Percentiles rank a stretch among this genome's conserved stretches.
These are phyloP conservation scores for Dendrolimus kikuchii DNA, from an alignment of 1,140 invertebrate species.

Conservation along the genomic window DNA sequence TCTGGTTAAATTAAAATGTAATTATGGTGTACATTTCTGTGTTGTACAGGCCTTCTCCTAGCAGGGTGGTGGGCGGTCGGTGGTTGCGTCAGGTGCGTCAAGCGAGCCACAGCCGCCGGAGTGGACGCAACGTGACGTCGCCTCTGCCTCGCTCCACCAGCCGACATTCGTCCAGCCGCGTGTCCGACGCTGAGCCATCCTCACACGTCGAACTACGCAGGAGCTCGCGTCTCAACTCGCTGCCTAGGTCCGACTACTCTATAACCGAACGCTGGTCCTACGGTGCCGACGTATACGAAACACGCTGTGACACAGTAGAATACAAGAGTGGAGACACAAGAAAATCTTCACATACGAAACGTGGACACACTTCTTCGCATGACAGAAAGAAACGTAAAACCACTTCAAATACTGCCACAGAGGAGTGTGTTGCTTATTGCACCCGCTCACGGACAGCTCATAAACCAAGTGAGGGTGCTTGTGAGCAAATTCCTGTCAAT, in stretches of 20 bases:
- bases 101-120: conserved; percentile 59
- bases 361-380: conserved; percentile 52
- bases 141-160: conserved; percentile 44
- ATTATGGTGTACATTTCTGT: conserved; percentile 1
- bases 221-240: conserved; percentile 52
- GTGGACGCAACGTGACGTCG: conserved; percentile 50
- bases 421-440: conserved; percentile 61
- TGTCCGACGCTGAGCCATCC: conserved; percentile 33
- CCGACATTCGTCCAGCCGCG: conserved; percentile 35
- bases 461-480: conserved; percentile 57
- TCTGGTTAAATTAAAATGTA: not conserved
- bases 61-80: conserved; percentile 70
- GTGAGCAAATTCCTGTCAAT: conserved; percentile 45
- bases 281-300: conserved; percentile 65
- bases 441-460: conserved; percentile 67
- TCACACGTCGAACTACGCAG: conserved; percentile 46
- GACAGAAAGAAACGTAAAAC: conserved; percentile 57
- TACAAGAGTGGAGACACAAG: conserved; percentile 44
- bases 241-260: conserved; percentile 59
- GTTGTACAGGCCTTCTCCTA: conserved; percentile 63
- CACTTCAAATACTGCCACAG: conserved; percentile 31
- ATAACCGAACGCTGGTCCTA: conserved; percentile 63
- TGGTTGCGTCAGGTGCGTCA: conserved; percentile 60
- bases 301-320: conserved; percentile 52
- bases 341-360: conserved; percentile 38